Evolutionary conservation across 2,113 vertebrate genomes (phyloP), one percentile per base, ranked within the genome.

Genomic region (Chlamydotis undulata): DNA sequence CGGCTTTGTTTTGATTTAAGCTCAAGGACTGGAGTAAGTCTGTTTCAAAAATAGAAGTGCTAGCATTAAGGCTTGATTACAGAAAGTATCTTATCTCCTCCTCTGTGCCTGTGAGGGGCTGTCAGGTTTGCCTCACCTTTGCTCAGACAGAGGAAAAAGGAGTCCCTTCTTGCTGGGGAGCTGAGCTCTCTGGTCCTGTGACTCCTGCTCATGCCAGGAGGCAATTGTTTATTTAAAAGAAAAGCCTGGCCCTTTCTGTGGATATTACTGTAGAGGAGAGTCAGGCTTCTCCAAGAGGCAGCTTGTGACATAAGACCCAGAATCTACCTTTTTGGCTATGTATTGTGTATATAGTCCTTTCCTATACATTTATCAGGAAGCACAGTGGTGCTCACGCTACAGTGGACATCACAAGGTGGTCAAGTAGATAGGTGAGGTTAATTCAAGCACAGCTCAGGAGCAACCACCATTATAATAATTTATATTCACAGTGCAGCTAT

Each of bases 1-100:
- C 45, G 71, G 80, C 80, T 95, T 96, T 92, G 81, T 94, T 96
- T 96, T 94, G 93, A 90, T 94, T 95, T 91, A 85, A 96, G 59
- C 47, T 95, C 70, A 76, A 93, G 75, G 75, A 93, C 71, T 85
- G 57, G 63, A 94, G 71, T 90, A 90, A 96, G 37, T 41, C 78
- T 77, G 28, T 86, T 89, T 80, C 93, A 90, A 93, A 97, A 96
- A 93, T 52, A 96, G 87, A 91, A 94, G 25, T 41, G 57, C n/a
- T 50, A 61, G 12, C 59, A 94, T 90, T 82, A 87, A 47, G n/a
- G 59, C 55, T 87, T 88, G 82, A 93, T 94, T 91, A 93, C 24
- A 80, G 52, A 85, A 93, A 85, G 41, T 74, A 75, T 93, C 70
- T 90, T 85, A 83, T 83, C 74, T 94, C 74, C 59, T 71, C 19